Base-by-base conservation (phyloP, 2,888 invertebrate species). In the Nemoura dubitans region DNA sequence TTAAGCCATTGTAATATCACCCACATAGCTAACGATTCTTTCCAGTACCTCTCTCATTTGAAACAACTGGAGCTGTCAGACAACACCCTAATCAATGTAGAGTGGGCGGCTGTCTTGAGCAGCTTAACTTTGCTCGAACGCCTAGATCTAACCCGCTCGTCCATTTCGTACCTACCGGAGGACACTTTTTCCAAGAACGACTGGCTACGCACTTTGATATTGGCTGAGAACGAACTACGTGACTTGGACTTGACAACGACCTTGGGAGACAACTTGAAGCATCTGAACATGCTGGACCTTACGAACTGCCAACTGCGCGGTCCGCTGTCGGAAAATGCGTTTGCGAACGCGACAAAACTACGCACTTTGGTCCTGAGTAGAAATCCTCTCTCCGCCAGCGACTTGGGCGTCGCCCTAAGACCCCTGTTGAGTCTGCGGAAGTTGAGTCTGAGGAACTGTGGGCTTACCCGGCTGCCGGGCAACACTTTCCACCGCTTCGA, bases 251-350 rank as follows among this genome's bases (percentile, higher is more conserved):
- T 95, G 25, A 94, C 93, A 26, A 93, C 92, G 16, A 95, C 94
- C 0, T 91, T 95, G 30, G 94, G 95, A 16, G 94, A 93, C 88
- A 94, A 94, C 90, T 92, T 95, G 26, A 93, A 93, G 89, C 94
- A 94, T 90, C 92, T 95, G 83, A 95, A 95, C 89, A 92, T 94
- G 83, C 90, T 95, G 86, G 95, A 96, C 91, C 91, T 95, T 87
- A 95, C 95, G 0, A 93, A 95, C 89, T 95, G 95, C 90, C 94
- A 94, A 90, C 93, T 95, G 87, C 93, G 93, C 89, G 94, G 94
- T 26, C 94, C 95, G 0, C 92, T 95, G 88, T 94, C 95, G 7
- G 95, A 95, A 85, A 94, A 95, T 89, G 94, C 95, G 0, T 95
- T 96, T 90, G 93, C 93, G 27, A 95, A 95, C 89, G 94, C 95